Evolutionary conservation across 2,797 vertebrate species (phyloP), one percentile per base, ranked within the genome.

Genomic region (Antrozous pallidus): DNA sequence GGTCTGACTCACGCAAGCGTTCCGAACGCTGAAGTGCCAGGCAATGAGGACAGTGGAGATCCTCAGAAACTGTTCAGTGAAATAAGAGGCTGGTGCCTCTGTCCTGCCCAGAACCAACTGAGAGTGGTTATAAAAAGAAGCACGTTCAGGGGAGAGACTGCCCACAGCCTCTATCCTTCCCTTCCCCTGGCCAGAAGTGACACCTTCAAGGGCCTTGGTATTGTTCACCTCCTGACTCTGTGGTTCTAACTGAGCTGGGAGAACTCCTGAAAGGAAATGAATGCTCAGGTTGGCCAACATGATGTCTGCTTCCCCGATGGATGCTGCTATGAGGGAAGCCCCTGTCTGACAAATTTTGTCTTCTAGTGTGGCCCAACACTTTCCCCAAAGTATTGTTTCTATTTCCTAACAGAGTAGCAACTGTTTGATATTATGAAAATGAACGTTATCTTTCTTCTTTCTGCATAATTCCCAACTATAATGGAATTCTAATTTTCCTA

Each of bases 391-490:
- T 31, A 40, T 0, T 36, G 49, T 26, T 78, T 73, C 33, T 38
- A 69, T 86, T 89, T 54, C 71, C 87, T 79, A 47, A 82, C 8
- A 69, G 58, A 83, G 36, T 79, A 85, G 82, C 22, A 90, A 95
- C 36, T 36, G 22, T 20, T 73, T 31, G 58, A 73, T 3, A 24
- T 28, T n/a, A 74, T 1, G 58, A 47, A 97, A 92, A 73, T 84
- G 75, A 89, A 42, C 47, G 79, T 85, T 70, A 49, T 61, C 40
- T 84, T 77, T 38, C 70, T 49, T 31, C 58, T 26, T 88, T 87
- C 20, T 91, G n/a, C 47, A 28, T 45, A 92, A 78, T 78, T 87
- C 71, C 77, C 87, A 90, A 58, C 90, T 69, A 80, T 93, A 71
- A 51, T 40, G 40, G 33, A 70, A 80, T 26, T 88, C 14, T 67